Conservation (phyloP, 2,888 invertebrate genomes). For the Archips crataeganus region DNA sequence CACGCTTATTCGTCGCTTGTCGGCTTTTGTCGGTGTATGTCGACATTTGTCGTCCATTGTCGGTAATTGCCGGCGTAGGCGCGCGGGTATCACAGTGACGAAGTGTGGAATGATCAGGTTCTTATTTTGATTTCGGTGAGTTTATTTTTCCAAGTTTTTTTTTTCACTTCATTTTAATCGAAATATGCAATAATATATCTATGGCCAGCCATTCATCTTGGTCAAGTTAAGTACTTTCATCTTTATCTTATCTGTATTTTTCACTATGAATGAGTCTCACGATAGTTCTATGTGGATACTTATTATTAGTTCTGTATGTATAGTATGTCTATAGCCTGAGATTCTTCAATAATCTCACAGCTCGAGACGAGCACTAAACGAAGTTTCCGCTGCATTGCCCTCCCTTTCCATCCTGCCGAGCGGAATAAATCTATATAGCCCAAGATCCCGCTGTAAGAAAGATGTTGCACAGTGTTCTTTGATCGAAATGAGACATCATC, state of each 20-base stretch:
- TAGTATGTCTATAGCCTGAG: not conserved
- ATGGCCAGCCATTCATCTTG: no score
- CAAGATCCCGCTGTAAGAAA: no score
- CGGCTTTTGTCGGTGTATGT: conserved; percentile 41
- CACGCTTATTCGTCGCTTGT: conserved; percentile 47
- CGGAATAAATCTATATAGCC: conserved; percentile 46
- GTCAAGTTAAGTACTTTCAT: no score
- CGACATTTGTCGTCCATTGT: conserved; percentile 39
- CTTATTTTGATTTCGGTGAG: conserved; percentile 47
- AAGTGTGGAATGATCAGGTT: conserved; percentile 56
- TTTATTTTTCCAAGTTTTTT: conserved; percentile 11
- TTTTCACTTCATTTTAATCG: not conserved
- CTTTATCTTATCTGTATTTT: no score
- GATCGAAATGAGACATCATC: no score
- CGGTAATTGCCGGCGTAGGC: conserved; percentile 24
- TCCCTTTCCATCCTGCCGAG: conserved; percentile 53
- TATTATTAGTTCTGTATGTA: no score
- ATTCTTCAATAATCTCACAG: not conserved
- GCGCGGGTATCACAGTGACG: not conserved
- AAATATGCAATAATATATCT: no score
- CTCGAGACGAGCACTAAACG: not conserved
- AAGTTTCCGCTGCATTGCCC: conserved; percentile 44
- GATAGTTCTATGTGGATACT: no score
- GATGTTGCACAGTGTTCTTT: no score
- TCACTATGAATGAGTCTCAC: no score